phyloP scores from a whole-genome alignment of 2,113 vertebrate species.

The Zosterops lateralis region DNA sequence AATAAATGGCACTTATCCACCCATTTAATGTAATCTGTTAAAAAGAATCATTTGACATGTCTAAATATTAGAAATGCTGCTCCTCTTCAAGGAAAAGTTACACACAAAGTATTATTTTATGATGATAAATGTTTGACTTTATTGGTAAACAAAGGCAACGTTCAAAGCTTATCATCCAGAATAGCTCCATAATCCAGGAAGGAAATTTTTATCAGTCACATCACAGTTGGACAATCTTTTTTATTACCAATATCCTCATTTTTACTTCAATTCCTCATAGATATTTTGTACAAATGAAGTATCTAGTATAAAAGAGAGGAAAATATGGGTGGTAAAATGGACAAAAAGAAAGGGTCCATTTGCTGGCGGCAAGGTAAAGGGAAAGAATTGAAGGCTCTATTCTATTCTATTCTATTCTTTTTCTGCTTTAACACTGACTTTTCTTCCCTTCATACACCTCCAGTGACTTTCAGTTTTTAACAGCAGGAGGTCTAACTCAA shows the following conservation, averaged over 20 bases:
- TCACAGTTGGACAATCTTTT: background rate
- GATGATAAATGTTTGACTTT: background rate
- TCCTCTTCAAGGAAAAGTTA: background rate
- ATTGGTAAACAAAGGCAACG: background rate
- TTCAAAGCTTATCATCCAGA: background rate
- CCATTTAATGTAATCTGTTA: background rate
- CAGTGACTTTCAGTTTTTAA: background rate
- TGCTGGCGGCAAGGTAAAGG: background rate
- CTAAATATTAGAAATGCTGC: background rate
- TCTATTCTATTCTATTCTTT: background rate
- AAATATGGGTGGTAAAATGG: background rate
- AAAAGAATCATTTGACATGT: background rate
- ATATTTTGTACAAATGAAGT: background rate
- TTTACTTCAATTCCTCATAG: background rate
- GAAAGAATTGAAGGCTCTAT: background rate
- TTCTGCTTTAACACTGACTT: background rate
- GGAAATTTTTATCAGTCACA: background rate
- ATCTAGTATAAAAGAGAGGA: background rate
- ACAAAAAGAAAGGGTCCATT: background rate
- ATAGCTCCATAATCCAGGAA: background rate
- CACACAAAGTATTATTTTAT: background rate
- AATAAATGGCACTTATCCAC: background rate
- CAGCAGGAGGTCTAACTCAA: background rate
- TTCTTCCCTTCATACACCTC: background rate
- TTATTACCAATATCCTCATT: background rate